A percentile compares a stretch with the other conserved stretches of the same genome.
Evolutionary conservation across 2,113 vertebrate species (phyloP).

Genomic region (Tautogolabrus adspersus): DNA sequence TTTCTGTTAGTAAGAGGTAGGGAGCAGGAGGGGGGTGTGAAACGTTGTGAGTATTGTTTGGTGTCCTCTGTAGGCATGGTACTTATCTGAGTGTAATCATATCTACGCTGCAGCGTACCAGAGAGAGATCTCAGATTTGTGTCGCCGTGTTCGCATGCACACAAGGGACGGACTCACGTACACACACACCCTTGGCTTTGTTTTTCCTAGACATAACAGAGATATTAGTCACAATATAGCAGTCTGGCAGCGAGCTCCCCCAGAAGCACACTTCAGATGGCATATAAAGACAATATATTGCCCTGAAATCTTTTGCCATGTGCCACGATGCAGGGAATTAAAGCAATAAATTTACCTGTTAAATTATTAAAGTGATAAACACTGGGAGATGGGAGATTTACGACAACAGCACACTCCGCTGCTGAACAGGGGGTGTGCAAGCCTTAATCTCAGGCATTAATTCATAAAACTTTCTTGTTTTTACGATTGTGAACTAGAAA

Average conservation of each 20-base stretch:
- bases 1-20: slow-evolving; percentile 45
- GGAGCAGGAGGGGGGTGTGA: slow-evolving; percentile 13
- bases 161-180: slow-evolving; percentile 37
- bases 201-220: slow-evolving; percentile 79
- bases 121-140: slow-evolving; percentile 64
- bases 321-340: slow-evolving; percentile 75
- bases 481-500: slow-evolving; percentile 17
- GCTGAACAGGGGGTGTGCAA: slow-evolving; percentile 20
- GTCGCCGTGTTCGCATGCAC: slow-evolving; percentile 32
- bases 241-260: slow-evolving; percentile 69
- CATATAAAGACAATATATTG: slow-evolving; percentile 79
- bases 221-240: slow-evolving; percentile 83
- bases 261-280: slow-evolving; percentile 74
- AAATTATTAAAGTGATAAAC: slow-evolving; percentile 81
- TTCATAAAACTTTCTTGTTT: slow-evolving; percentile 12
- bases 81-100: slow-evolving; percentile 76
- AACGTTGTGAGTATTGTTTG: slow-evolving; percentile 52
- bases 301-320: slow-evolving; percentile 68
- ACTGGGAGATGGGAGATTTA: slow-evolving; percentile 67
- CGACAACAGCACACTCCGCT: slow-evolving; percentile 22
- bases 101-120: slow-evolving; percentile 58
- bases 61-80: slow-evolving; percentile 59
- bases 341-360: slow-evolving; percentile 81
- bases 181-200: slow-evolving; percentile 53
- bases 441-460: slow-evolving; percentile 33